Evolutionary conservation across 2,888 invertebrate species (phyloP).

Genomic region (Nomada ferruginata): DNA sequence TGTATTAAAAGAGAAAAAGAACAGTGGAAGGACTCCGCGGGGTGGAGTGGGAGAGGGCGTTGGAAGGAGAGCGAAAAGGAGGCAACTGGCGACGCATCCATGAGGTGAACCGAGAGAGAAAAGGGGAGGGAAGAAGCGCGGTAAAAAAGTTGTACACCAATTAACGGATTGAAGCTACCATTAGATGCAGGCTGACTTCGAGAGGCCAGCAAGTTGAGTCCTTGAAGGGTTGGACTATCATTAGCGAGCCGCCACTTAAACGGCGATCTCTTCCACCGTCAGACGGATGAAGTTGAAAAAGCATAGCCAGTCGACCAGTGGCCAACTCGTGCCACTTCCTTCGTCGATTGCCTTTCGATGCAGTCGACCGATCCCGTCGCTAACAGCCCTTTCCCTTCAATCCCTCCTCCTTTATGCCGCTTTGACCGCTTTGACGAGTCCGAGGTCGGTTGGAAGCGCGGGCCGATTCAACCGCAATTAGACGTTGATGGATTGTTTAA

Average conservation of each 20-base stretch:
- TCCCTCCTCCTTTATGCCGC: conserved; percentile 12
- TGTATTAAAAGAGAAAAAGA: conserved; percentile 24
- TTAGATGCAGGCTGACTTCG: conserved; percentile 76
- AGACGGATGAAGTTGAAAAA: conserved; percentile 66
- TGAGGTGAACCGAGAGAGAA: conserved; percentile 16
- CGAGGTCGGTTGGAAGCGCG: not conserved
- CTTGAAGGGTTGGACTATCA: conserved; percentile 76
- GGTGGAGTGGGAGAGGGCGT: not conserved
- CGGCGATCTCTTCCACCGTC: conserved; percentile 61
- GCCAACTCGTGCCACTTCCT: conserved; percentile 69
- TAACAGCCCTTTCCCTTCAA: conserved; percentile 32
- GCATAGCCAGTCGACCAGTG: conserved; percentile 59
- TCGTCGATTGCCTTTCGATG: conserved; percentile 70
- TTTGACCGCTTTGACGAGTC: conserved; percentile 43
- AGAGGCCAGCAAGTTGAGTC: conserved; percentile 70
- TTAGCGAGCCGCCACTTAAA: conserved; percentile 74
- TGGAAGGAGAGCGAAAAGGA: not conserved
- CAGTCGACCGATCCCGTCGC: conserved; percentile 49
- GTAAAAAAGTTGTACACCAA: conserved; percentile 79
- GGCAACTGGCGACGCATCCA: conserved; percentile 9
- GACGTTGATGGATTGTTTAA: conserved; percentile 47
- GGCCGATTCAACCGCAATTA: conserved; percentile 19
- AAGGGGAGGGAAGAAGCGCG: conserved; percentile 23
- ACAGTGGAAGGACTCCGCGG: conserved; percentile 23
- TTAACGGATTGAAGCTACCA: conserved; percentile 81